Evolutionary conservation across 1,140 invertebrate genomes (phyloP), one percentile per base, ranked within the genome.

Genomic region (Neodiprion fabricii): DNA sequence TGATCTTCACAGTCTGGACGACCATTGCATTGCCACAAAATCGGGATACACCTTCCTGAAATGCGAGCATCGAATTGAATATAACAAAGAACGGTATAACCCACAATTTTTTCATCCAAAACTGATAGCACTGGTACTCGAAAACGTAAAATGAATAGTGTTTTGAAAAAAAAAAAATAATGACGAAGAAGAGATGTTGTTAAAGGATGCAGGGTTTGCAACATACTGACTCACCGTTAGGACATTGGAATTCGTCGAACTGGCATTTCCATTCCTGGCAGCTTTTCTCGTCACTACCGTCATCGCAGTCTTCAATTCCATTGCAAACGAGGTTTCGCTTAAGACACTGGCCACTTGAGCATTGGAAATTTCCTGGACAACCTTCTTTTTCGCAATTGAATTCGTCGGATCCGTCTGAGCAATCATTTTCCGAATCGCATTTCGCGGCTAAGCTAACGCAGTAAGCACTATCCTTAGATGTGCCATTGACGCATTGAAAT

Each of bases 261-360:
- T 84, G 81, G 75, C 92, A 93, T 21, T 85, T 83, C 91, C 91
- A 92, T 1, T 84, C 75, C 11, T 86, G 85, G 78, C 94, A 95
- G 77, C 91, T 87, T 7, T 80, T 79, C 89, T 96, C 94, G 84
- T 95, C 94, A 75, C 90, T 93, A 8, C 90, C 90, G 80, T 95
- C 94, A 65, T 90, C 89, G 81, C 94, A 96, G 77, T 94, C 91
- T 0, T 87, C 82, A 70, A 93, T 93, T 48, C 92, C 91, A 86
- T 96, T 94, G 85, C 95, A 96, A 10, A 94, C 92, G 28, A 94
- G 87, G 78, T 92, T 88, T 74, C 91, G 84, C 76, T 90, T 92
- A 17, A 96, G 90, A 80, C 95, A 96, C 79, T 93, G 91, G 14
- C 94, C 93, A 84, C 90, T 93, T 5, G 85, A 82, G 81, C 94